phyloP scores from a whole-genome alignment of 2,113 vertebrate species.

The Procapra przewalskii region DNA sequence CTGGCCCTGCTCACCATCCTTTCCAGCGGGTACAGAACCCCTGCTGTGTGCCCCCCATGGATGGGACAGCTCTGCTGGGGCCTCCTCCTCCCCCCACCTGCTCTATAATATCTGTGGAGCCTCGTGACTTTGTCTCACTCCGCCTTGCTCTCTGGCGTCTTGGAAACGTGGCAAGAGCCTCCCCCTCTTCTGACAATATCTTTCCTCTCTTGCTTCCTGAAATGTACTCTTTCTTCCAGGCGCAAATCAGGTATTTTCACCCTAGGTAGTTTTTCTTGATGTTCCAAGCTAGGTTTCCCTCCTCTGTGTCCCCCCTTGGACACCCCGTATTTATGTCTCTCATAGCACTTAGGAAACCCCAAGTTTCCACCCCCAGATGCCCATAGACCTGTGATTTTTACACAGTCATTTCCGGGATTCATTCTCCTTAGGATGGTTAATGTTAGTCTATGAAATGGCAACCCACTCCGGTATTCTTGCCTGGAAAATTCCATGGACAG shows the following conservation, averaged over 20 bases:
- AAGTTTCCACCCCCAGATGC: background rate
- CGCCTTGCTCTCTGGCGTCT: background rate
- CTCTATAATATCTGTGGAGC: too few relatives aligned
- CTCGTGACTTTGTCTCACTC: background rate
- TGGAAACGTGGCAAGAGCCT: background rate
- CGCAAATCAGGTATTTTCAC: background rate
- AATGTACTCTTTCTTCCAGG: background rate
- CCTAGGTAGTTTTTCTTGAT: background rate
- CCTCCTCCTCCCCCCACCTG: rapidly evolving
- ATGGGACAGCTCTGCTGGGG: background rate
- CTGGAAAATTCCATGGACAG: background rate
- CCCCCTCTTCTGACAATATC: background rate
- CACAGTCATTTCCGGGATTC: background rate
- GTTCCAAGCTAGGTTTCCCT: background rate
- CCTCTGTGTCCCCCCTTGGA: background rate
- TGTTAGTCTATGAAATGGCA: background rate
- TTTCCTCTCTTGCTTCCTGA: background rate
- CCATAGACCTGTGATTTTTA: background rate
- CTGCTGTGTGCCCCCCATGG: too few relatives aligned
- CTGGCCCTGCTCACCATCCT: background rate
- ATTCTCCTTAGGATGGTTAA: rapidly evolving
- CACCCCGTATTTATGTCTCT: background rate
- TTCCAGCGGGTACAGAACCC: background rate
- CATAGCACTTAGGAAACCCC: background rate
- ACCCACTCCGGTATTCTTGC: background rate